Base-by-base conservation (phyloP, 1,140 invertebrate genomes). In the Drosophila trapezifrons region DNA sequence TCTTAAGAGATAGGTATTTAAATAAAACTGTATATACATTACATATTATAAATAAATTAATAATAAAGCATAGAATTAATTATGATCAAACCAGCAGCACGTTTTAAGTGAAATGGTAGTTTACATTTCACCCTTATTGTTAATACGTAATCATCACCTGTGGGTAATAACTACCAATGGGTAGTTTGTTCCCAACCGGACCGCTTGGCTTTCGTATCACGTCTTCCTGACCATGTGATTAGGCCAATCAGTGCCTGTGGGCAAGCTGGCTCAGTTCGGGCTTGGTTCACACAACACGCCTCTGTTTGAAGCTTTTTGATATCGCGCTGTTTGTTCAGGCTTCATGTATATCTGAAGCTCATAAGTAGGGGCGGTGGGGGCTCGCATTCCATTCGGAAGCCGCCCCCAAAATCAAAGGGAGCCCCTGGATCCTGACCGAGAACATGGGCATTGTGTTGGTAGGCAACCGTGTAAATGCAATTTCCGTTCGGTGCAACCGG, bases 391-490 rank as follows among this genome's bases (percentile, higher is more conserved):
- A n/a, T n/a, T 76, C 65, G 49, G 73, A 62, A 32, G 22, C 32
- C 42, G 27, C 35, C n/a, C 18, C 40, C 51, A 20, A 47, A 49
- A 15, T 20, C 25, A 42, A 57, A 70, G 67, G 62, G 17, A 42
- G 22, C 58, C 45, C 22, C 42, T n/a, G 55, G 20, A 42, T 25
- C 18, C 32, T n/a, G 22, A 6, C 13, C 49, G 17, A 25, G 20
- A 37, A 6, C 57, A 32, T 35, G 18, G 63, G 40, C 25, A 52
- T 65, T 58, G 10, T 32, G 46, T 51, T 56, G 60, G 59, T 57
- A 77, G 65, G 83, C 76, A 70, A 74, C 67, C 64, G 83, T 77
- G 76, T 82, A 86, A 86, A 87, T 86, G 83, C 83, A 86, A 86
- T 86, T 86, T 86, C 83, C 83, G 83, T 76, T 79, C 64, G 79